Percentiles rank a stretch among this genome's conserved stretches.
These are phyloP conservation scores for Erinaceus europaeus DNA, from an alignment of 2,113 vertebrate species.

Conservation along the genomic window DNA sequence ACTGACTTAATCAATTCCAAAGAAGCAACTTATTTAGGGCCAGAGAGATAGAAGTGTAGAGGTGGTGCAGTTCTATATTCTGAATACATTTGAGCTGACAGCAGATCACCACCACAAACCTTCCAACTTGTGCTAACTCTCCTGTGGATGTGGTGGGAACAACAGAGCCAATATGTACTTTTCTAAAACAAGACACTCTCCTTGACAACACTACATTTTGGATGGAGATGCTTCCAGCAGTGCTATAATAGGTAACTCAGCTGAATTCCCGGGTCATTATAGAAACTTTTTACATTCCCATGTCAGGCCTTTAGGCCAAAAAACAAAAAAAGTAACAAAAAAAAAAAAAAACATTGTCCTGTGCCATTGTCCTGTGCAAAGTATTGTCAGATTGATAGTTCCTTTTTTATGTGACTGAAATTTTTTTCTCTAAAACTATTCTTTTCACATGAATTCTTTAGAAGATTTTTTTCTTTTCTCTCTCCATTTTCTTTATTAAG, in stretches of 20 bases:
- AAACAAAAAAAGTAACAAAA: too few relatives aligned
- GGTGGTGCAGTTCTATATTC: background rate
- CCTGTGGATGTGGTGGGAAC: fast-evolving
- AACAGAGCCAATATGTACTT: background rate
- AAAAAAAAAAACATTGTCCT: background rate
- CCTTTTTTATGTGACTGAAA: background rate
- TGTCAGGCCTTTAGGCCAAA: too few relatives aligned
- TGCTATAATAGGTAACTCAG: background rate
- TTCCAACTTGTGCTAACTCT: background rate
- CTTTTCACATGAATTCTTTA: background rate
- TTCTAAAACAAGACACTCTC: background rate
- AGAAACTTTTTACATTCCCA: background rate
- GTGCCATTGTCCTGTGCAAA: background rate
- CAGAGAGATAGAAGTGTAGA: background rate
- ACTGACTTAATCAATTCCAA: background rate
- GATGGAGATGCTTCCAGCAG: fast-evolving
- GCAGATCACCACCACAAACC: fast-evolving
- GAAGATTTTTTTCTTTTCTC: too few relatives aligned
- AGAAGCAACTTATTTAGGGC: background rate
- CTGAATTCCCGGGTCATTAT: background rate
- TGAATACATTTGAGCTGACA: background rate
- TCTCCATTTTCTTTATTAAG: too few relatives aligned
- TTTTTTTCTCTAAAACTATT: background rate
- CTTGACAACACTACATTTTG: background rate
- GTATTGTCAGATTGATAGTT: background rate